Base-by-base conservation (phyloP, 2,888 invertebrate genomes). In the Hoplodrina blanda region DNA sequence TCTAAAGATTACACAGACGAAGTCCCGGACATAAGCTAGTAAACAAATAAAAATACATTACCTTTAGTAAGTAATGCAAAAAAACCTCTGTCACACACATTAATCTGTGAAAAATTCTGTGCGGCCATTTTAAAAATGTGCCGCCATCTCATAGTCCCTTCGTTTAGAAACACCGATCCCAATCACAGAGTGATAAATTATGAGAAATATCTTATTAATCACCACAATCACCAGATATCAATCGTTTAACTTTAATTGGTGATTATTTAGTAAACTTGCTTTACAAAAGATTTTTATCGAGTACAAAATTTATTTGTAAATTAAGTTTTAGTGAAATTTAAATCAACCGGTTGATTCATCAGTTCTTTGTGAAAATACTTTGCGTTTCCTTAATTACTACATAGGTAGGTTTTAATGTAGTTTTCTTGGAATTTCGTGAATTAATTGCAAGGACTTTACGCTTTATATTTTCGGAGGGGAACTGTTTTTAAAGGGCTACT, bases 121-220 rank as follows among this genome's bases (percentile, higher is more conserved):
- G 90, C 88, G 88, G 91, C 91, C 91, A 92, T 91, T 90, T 93
- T 88, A 86, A 89, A 89, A 88, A 91, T 89, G 81, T 80, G 73
- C 88, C 89, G 91, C 93, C 93, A 92, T 93, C 85, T 91, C 89
- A 80, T 84, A 69, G 86, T 85, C 84, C 78, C 80, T 81, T 83
- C 83, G 82, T 88, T 90, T 89, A 88, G 87, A 80, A 85, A 82
- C 82, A 80, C 82, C 80, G 94, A 95, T 94, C 84, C 74, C 88
- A 89, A 94, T 95, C 94, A 64, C 41, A 0, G 4, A 71, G 89
- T 94, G 95, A 95, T 94, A 93, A 92, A 95, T 95, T 92, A 92
- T 91, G 86, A 85, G 89, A 91, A 92, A 94, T 93, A 94, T 93
- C 86, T 88, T 91, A 94, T 93, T 94, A 93, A 95, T 95, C 94